phyloP scores from a whole-genome alignment of 2,888 invertebrate species.

The Ormyrus rosae region DNA sequence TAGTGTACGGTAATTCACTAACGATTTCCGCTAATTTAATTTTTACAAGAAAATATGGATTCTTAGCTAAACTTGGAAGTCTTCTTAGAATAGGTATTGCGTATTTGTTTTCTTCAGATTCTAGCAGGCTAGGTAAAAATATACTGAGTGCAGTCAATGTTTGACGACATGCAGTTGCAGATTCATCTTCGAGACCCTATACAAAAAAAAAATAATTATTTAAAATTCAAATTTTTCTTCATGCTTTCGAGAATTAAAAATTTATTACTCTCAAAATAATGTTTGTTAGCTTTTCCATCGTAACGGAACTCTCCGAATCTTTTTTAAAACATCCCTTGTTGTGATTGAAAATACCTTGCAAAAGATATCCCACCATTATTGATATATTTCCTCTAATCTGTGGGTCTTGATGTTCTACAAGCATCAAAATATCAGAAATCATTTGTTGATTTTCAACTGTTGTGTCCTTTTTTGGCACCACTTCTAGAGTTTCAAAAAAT shows the following conservation, averaged over 20 bases:
- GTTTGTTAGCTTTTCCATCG: slow-evolving; percentile 77
- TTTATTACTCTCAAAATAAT: slow-evolving; percentile 78
- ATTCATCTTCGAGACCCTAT: slow-evolving; percentile 85
- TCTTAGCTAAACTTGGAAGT: slow-evolving; percentile 81
- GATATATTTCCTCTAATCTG: slow-evolving; percentile 87
- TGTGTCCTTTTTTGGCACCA: slow-evolving; percentile 63
- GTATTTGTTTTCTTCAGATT: slow-evolving; percentile 80
- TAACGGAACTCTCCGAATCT: slow-evolving; percentile 61
- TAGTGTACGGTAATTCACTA: slow-evolving; percentile 79
- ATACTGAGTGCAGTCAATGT: slow-evolving; percentile 81
- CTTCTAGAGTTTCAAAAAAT: slow-evolving; percentile 79
- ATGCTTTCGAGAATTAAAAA: background rate
- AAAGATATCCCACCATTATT: slow-evolving; percentile 82
- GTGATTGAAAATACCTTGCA: slow-evolving; percentile 68
- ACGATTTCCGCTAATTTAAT: slow-evolving; percentile 83
- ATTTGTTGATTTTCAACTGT: slow-evolving; percentile 76
- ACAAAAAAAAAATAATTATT: background rate
- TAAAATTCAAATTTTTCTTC: slow-evolving; percentile 1
- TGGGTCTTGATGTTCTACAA: slow-evolving; percentile 86
- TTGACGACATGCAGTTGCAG: slow-evolving; percentile 85
- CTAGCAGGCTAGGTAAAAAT: slow-evolving; percentile 80
- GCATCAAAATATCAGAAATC: slow-evolving; percentile 84
- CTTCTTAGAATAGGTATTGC: slow-evolving; percentile 80
- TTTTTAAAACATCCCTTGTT: slow-evolving; percentile 14
- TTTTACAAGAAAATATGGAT: slow-evolving; percentile 91